Base-by-base conservation (phyloP, 2,888 invertebrate species). In the Cephus sareptanus region DNA sequence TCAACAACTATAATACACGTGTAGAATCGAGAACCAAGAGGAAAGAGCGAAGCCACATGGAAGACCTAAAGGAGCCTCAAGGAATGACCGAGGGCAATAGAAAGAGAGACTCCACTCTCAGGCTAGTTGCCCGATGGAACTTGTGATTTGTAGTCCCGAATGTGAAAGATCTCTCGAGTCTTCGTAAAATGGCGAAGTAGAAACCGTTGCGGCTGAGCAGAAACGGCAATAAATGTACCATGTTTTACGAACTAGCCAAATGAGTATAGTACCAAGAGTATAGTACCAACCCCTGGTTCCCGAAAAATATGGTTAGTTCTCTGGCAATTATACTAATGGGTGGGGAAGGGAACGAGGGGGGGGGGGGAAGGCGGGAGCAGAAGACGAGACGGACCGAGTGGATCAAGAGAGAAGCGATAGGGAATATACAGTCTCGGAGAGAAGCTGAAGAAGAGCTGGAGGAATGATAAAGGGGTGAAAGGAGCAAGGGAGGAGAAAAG, bases 261-360 rank as follows among this genome's bases (percentile, higher is more conserved):
- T 9, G 1, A 71, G 33, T 71, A 31, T 34, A 23, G 3, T 23
- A 9, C 31, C 71, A 34, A 71, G 13, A 34, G 71, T 12, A 35
- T 9, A 70, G 74, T 15, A 13, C n/a, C 23, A 0, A 12, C 70
- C 70, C 30, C 70, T 33, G 15, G 31, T 30, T 33, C 11, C 15
- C 83, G 82, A 84, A 84, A 87, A 87, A 88, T 89, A 86, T 88
- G 87, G 88, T 87, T 88, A 87, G 87, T 89, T 87, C 87, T 83
- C 85, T 84, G 85, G 89, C 89, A 91, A 91, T 91, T 91, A 91
- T 90, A 89, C 91, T 91, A 91, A 91, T 91, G 90, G 90, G 89
- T 86, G 89, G 87, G 85, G 86, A 85, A 84, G 83, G 85, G 85
- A 86, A 81, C 80, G 81, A 85, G 83, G 83, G 85, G 75, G 79